Evolutionary conservation across 2,797 vertebrate species (phyloP), one percentile per base, ranked within the genome.

Genomic region (Channallabes apus): DNA sequence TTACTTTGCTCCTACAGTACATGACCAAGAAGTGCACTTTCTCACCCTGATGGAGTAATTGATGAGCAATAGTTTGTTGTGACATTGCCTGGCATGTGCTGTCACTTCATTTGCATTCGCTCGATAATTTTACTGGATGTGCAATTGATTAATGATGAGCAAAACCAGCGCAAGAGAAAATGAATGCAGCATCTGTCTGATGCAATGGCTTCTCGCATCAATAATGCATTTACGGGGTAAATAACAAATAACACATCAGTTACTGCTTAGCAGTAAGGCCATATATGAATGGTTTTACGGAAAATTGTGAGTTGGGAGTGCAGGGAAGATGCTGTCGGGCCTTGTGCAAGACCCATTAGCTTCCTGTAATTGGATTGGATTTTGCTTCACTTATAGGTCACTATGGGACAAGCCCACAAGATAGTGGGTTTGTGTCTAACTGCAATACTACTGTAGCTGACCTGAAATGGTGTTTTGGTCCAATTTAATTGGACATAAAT

Each of bases 81-180:
- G 84, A 64, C 84, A 80, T 62, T 80, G 67, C 65, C 18, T 41
- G 22, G 64, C 22, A 35, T 27, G 4, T 71, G 68, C 69, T 84
- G 82, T 59, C 69, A 32, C 56, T 80, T 84, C 77, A 68, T 87
- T 84, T 87, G 82, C 78, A 75, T 80, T 65, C 22, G 62, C n/a
- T 69, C 14, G 1, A 69, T 87, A 87, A 87, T 84, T 87, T 71
- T 65, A 76, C 65, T 84, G 86, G 78, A 84, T 77, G 67, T 61
- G 71, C 82, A 56, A 80, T 61, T 71, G 82, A 87, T 87, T 84
- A 87, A 87, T 84, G 82, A 84, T 38, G n/a, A 56, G 78, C 69
- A 72, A 59, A 73, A 61, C 35, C 76, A 75, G 51, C 32, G n/a
- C 61, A 67, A 58, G 67, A 38, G 54, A 35, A 87, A 81, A 80